Evolutionary conservation across 2,888 invertebrate species (phyloP).

Genomic region (Antheraea assamensis): DNA sequence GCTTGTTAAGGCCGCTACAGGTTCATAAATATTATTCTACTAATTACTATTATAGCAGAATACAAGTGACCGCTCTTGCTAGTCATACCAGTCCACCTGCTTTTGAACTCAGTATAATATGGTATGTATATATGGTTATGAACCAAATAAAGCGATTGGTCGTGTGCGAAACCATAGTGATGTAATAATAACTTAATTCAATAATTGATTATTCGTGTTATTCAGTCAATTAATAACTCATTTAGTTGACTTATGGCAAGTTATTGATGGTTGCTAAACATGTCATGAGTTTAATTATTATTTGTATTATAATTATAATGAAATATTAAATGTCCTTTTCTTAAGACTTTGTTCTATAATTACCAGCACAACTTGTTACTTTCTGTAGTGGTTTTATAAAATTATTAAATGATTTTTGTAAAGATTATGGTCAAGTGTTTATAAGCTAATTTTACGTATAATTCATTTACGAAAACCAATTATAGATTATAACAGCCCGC

Average conservation of each 20-base stretch:
- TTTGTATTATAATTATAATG: background rate
- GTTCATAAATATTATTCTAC: too few species aligned
- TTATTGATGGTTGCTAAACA: background rate
- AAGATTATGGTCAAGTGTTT: background rate
- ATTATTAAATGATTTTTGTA: background rate
- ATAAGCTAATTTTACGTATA: background rate
- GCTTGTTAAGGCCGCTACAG: too few species aligned
- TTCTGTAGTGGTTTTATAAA: background rate
- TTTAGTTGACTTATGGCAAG: background rate
- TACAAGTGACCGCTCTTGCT: background rate
- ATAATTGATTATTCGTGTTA: background rate
- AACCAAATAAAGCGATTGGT: background rate
- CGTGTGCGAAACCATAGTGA: background rate
- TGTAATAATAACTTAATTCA: background rate
- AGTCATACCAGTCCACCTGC: background rate
- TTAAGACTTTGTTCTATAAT: background rate
- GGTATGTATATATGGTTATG: background rate
- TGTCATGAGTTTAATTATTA: background rate
- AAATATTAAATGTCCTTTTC: background rate
- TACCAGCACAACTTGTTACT: background rate
- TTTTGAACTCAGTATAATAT: background rate
- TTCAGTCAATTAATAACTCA: constrained; percentile 8
- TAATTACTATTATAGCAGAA: background rate
- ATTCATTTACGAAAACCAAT: background rate
- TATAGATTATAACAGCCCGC: background rate